These are phyloP conservation scores for Eptesicus fuscus DNA, from an alignment of 2,113 vertebrate species.

Conservation along the genomic window DNA sequence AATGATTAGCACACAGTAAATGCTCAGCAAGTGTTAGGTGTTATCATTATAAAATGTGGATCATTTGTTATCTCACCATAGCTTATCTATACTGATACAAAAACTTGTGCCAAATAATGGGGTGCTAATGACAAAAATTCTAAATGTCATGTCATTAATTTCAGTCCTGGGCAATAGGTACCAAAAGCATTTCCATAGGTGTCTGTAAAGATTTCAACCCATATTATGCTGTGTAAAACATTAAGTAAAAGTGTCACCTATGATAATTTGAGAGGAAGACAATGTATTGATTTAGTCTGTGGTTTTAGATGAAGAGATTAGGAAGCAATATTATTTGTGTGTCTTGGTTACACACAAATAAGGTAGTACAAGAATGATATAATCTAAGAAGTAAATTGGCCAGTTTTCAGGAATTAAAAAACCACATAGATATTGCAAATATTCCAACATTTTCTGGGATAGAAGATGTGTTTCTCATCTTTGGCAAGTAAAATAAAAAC, in stretches of 20 bases:
- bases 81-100: background rate
- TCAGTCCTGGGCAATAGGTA: background rate
- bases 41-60: background rate
- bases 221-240: background rate
- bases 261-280: background rate
- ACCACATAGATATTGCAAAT: background rate
- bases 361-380: background rate
- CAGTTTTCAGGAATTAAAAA: background rate
- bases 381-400: background rate
- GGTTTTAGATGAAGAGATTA: background rate
- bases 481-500: background rate
- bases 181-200: background rate
- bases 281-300: background rate
- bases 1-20: background rate
- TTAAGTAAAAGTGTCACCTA: background rate
- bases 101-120: background rate
- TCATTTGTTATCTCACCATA: background rate
- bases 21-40: background rate
- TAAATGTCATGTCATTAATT: background rate
- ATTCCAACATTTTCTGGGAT: background rate
- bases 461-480: background rate
- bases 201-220: background rate
- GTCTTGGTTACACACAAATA: background rate
- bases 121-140: background rate
- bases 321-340: background rate